A percentile compares a stretch with the other conserved stretches of the same genome.
Evolutionary conservation across 2,888 invertebrate species (phyloP).

Genomic region (Drosophila robusta): DNA sequence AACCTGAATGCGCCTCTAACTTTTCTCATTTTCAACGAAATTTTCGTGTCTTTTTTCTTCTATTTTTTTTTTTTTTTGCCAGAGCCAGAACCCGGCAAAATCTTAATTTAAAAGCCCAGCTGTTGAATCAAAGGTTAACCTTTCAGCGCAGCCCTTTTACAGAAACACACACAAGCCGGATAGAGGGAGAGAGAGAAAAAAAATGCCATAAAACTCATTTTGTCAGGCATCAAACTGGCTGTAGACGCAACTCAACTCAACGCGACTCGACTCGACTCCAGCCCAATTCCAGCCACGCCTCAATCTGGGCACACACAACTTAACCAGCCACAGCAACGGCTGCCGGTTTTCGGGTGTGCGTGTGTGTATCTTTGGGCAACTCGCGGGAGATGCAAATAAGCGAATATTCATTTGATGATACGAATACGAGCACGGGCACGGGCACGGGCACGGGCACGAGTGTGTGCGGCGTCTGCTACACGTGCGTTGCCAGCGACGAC

Average conservation of each 20-base stretch:
- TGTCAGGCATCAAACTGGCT: constrained; percentile 56
- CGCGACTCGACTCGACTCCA: constrained; percentile 5
- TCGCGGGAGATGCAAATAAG: constrained; percentile 73
- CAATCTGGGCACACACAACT: constrained; percentile 36
- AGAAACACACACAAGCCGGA: constrained; percentile 15
- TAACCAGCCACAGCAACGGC: constrained; percentile 26
- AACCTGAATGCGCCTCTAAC: constrained; percentile 48
- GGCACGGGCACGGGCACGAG: constrained; percentile 8
- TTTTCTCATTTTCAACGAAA: constrained; percentile 67
- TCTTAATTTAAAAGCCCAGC: constrained; percentile 79
- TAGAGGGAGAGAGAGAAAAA: constrained; percentile 13
- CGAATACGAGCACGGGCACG: constrained; percentile 46
- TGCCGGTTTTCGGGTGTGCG: constrained; percentile 7
- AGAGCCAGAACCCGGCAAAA: constrained; percentile 38
- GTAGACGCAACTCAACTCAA: not conserved
- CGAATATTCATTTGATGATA: constrained; percentile 80
- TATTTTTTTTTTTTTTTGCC: not conserved
- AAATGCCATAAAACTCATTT: constrained; percentile 68
- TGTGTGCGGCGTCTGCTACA: constrained; percentile 35
- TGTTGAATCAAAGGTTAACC: constrained; percentile 80
- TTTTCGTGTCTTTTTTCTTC: not conserved
- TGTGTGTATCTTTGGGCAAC: constrained; percentile 52
- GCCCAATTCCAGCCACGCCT: constrained; percentile 39
- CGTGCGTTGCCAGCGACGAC: constrained; percentile 63
- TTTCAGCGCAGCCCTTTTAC: constrained; percentile 61